These are phyloP conservation scores for Teleiodes luculella DNA, from an alignment of 2,888 invertebrate genomes.

Conservation along the genomic window DNA sequence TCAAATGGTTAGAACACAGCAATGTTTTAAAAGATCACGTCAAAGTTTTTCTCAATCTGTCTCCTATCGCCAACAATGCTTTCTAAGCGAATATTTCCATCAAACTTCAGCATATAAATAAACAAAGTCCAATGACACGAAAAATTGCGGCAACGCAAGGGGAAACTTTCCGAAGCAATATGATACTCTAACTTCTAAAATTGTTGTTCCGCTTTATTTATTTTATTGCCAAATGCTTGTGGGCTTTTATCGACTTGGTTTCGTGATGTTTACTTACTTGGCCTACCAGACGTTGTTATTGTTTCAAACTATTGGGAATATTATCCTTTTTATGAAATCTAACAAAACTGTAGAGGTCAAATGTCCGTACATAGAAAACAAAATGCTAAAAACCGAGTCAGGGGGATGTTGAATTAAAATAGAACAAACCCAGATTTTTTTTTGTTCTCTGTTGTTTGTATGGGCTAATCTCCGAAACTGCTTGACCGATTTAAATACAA, in stretches of 20 bases:
- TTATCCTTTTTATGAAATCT: neutral
- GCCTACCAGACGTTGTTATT: neutral
- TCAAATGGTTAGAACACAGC: no score
- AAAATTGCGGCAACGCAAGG: slow-evolving; percentile 28
- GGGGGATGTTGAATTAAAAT: no score
- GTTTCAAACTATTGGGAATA: neutral
- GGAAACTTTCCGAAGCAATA: slow-evolving; percentile 21
- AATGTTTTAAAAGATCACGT: neutral
- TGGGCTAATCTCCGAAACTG: no score
- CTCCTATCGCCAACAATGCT: neutral
- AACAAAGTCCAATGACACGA: slow-evolving; percentile 34
- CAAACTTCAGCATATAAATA: slow-evolving; percentile 27
- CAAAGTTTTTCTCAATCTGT: neutral
- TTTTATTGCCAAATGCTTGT: slow-evolving; percentile 5
- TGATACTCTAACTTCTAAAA: slow-evolving; percentile 16
- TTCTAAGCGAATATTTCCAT: slow-evolving; percentile 1
- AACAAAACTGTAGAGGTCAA: no score
- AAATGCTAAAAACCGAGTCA: no score
- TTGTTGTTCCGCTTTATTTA: slow-evolving; percentile 15
- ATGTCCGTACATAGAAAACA: no score
- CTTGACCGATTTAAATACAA: no score
- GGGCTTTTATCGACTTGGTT: slow-evolving; percentile 11
- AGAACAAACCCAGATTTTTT: no score
- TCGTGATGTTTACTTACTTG: neutral
- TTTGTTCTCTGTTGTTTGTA: no score